Base-by-base conservation (phyloP, 2,113 vertebrate species). In the Chaetodon trifascialis region DNA sequence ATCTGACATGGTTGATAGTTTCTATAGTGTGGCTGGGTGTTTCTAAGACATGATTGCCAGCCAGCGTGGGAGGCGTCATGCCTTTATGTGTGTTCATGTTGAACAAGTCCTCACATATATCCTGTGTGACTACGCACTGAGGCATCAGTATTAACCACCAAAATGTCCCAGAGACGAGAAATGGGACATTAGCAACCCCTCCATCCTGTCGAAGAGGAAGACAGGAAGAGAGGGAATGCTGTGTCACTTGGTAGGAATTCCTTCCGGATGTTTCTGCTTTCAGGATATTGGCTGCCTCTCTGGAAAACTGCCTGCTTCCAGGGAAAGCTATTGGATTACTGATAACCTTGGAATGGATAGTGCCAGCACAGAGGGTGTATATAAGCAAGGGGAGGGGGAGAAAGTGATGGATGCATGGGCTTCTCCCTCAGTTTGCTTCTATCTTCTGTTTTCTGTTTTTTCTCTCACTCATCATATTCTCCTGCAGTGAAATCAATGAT, bases 271-370 rank as follows among this genome's bases (percentile, higher is more conserved):
- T 89, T 91, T 90, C 89, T 73, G 40, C 75, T 84, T 79, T 85
- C 90, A 86, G 86, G 83, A 91, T 91, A 90, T 91, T 84, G 82
- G 79, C 86, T 40, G 42, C 60, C 59, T 80, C 77, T 88, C 77
- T 79, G 89, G 86, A 88, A 90, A 91, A 78, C 72, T 69, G 64
- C 77, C 79, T 68, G 67, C 83, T 90, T 91, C 76, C 77, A 88
- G 84, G 70, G 73, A 84, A 91, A 86, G 79, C 82, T 91, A 91
- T 94, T 90, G 81, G 89, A 92, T 94, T 92, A 91, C 92, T 88
- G 91, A 93, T 93, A 94, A 94, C 92, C 92, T 93, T 93, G 92
- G 83, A 87, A 89, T 82, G 83, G 90, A 87, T 80, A 85, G 54
- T 44, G 73, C 74, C 85, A 83, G 55, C 72, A 70, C 68, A 67